Conservation (phyloP, 1,140 invertebrate genomes). For the Pseudomyrmex sp. region DNA sequence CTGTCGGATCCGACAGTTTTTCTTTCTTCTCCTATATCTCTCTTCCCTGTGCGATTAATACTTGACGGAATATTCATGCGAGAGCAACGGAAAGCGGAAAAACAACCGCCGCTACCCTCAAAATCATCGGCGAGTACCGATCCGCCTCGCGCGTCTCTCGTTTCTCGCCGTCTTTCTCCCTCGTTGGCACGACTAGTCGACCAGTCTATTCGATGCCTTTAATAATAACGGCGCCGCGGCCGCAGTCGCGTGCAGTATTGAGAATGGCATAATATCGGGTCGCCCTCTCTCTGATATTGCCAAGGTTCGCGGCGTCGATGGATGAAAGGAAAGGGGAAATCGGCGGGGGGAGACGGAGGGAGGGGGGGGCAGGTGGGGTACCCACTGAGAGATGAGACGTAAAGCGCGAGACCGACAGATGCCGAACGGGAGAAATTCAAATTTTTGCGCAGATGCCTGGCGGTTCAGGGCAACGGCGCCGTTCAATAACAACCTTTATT, state of each 20-base stretch:
- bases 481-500: slow-evolving; percentile 83
- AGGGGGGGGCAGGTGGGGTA: not conserved
- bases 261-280: slow-evolving; percentile 73
- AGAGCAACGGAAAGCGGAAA: slow-evolving; percentile 45
- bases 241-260: slow-evolving; percentile 73
- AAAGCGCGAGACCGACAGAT: slow-evolving; percentile 73
- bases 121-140: slow-evolving; percentile 57
- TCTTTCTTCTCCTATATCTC: slow-evolving; percentile 5
- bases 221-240: slow-evolving; percentile 69
- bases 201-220: slow-evolving; percentile 66
- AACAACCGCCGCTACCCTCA: slow-evolving; percentile 54
- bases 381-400: slow-evolving; percentile 40
- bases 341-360: not conserved
- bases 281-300: slow-evolving; percentile 72
- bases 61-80: slow-evolving; percentile 65
- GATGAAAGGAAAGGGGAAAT: slow-evolving; percentile 39
- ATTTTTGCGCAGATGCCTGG: slow-evolving; percentile 77
- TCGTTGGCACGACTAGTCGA: not conserved
- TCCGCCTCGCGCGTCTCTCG: slow-evolving; percentile 4
- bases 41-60: slow-evolving; percentile 44
- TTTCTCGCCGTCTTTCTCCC: not conserved
- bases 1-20: not conserved
- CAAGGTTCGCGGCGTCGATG: slow-evolving; percentile 60
- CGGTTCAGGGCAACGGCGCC: slow-evolving; percentile 69
- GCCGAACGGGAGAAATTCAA: slow-evolving; percentile 77